Base-by-base conservation (phyloP, 2,797 vertebrate genomes). In the Coranthus polyacanthus region DNA sequence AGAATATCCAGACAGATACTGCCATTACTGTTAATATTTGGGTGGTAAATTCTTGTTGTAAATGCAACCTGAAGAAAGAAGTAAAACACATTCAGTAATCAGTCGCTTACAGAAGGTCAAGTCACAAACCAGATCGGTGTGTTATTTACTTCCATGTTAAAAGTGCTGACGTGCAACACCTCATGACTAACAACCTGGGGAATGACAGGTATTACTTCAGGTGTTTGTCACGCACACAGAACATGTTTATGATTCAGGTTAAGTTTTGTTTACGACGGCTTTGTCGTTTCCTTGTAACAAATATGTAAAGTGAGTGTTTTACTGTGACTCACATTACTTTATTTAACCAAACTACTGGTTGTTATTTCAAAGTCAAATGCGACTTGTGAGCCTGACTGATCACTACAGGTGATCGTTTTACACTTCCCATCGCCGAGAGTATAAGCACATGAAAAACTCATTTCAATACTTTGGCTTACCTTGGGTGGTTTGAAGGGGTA, bases 41-140 rank as follows among this genome's bases (percentile, higher is more conserved):
- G 92, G 83, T 95, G 92, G 86, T 96, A 96, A 93, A 96, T 96
- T 95, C 95, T 93, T 86, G 95, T 96, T 65, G 95, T 96, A 90
- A 96, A 96, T 75, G 95, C 95, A 92, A 98, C 95, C 97, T 98
- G 90, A 41, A 66, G 56, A 51, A 1, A 18, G 0, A 63, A 36
- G 39, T n/a, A 53, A 21, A 12, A 56, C 44, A 50, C 80, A 51
- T 47, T 78, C 47, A 39, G 67, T n/a, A n/a, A n/a, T n/a, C n/a
- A 65, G 89, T 45, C 72, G 74, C 71, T 38, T 24, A 81, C 64
- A 90, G 38, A 67, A 88, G 65, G 41, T 41, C 75, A 6, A 18
- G 5, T 34, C 38, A 51, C 38, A 59, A 20, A 16, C 46, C 32
- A 15, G 0, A n/a, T n/a, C n/a, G n/a, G n/a, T n/a, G n/a, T n/a